These are phyloP conservation scores for Lepidotrigona ventralis DNA, from an alignment of 1,140 invertebrate genomes.

Conservation along the genomic window DNA sequence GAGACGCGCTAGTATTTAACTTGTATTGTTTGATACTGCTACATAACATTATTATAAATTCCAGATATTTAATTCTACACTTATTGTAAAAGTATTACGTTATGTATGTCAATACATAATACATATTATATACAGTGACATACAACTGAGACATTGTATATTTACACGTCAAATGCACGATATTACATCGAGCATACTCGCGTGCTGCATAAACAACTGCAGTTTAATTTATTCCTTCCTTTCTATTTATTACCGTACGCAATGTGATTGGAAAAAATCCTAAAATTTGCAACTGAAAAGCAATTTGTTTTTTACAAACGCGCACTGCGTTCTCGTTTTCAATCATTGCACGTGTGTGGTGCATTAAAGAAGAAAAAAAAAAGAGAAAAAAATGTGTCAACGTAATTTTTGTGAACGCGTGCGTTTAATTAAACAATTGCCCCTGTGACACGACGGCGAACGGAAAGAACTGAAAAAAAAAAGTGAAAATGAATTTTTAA, in stretches of 20 bases:
- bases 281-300: neutral
- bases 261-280: neutral
- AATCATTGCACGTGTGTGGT: neutral
- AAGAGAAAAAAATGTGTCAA: neutral
- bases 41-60: too few relatives aligned
- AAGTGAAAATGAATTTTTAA: neutral
- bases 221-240: neutral
- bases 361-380: neutral
- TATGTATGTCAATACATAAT: too few relatives aligned
- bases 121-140: too few relatives aligned
- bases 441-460: too few relatives aligned
- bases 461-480: too few relatives aligned
- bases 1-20: too few relatives aligned
- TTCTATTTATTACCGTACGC: neutral
- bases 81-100: too few relatives aligned
- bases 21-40: too few relatives aligned
- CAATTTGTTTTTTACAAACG: neutral
- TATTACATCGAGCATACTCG: neutral
- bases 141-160: neutral
- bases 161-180: too few relatives aligned
- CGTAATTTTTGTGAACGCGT: neutral
- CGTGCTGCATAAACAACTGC: too few relatives aligned
- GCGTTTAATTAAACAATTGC: neutral
- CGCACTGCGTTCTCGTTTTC: neutral
- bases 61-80: too few relatives aligned